Evolutionary conservation across 2,113 vertebrate species (phyloP), one percentile per base, ranked within the genome.

Genomic region (Stigmatopora argus): DNA sequence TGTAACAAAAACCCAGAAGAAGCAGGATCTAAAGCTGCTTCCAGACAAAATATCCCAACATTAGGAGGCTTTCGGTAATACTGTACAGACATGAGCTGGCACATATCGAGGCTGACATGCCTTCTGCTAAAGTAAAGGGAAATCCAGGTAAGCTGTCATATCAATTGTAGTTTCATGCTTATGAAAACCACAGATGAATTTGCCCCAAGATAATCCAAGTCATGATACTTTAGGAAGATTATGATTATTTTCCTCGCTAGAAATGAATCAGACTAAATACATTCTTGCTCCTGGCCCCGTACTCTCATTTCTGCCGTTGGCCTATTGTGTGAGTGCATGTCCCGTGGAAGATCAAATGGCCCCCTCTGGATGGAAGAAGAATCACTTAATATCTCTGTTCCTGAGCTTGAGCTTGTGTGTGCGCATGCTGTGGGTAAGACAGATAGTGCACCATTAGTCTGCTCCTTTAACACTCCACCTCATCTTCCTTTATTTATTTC

Each of bases 241-340:
- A 15, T 14, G 21, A 21, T 14, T 55, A 55, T 58, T 35, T 58
- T 58, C n/a, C 56, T 10, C 9, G 1, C 31, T 17, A 38, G 26
- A 60, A 60, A 41, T 19, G 18, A 60, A 47, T 26, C 44, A 31
- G 3, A 31, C 5, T 17, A 26, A 6, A 31, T 63, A 21, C 45
- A 46, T 15, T 46, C 6, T n/a, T 63, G 21, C 62, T 31, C 60
- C 35, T 35, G 26, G 5, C 31, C 13, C 53, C 53, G 26, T 15
- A 56, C 44, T 46, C 19, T 26, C 19, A 7, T 47, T 21, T 47
- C 11, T 62, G 60, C 44, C n/a, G 3, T 45, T 23, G 69, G 75
- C 76, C 78, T 64, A 67, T 78, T 77, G 71, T 84, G 74, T 74
- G 75, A 75, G 80, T 77, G 78, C 66, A 83, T 85, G 78, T 81